A percentile compares a stretch with the other conserved stretches of the same genome.
Evolutionary conservation across 2,888 invertebrate species (phyloP).

Genomic region (Ceraclea dissimilis): DNA sequence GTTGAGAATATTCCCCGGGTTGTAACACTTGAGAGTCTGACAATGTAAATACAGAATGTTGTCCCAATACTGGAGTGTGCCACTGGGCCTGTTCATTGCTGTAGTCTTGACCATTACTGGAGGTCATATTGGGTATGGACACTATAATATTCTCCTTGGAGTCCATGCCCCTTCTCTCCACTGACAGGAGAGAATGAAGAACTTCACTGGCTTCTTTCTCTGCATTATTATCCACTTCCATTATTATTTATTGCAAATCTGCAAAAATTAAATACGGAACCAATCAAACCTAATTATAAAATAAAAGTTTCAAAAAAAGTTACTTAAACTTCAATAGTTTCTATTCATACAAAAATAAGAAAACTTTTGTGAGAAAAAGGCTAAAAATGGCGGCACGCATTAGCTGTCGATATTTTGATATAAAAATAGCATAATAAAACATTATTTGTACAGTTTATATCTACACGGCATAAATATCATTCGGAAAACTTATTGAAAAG

Average conservation of each 20-base stretch:
- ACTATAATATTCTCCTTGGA: constrained; percentile 49
- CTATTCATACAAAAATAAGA: no score
- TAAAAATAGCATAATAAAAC: no score
- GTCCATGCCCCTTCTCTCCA: constrained; percentile 57
- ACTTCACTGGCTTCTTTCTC: constrained; percentile 68
- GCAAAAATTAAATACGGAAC: no score
- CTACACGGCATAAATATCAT: no score
- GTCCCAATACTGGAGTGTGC: constrained; percentile 55
- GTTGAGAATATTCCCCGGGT: constrained; percentile 29
- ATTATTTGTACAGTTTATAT: no score
- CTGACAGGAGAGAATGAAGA: constrained; percentile 57
- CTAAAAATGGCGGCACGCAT: no score
- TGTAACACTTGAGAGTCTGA: constrained; percentile 39
- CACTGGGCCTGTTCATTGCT: constrained; percentile 51
- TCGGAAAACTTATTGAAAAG: no score
- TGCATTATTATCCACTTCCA: constrained; percentile 58
- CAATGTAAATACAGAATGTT: constrained; percentile 47
- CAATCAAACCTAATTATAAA: no score
- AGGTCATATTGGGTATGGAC: constrained; percentile 36
- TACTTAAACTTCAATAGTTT: no score
- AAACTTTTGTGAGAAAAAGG: no score
- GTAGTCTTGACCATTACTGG: constrained; percentile 44
- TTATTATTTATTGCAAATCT: constrained; percentile 49
- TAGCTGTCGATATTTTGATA: no score
- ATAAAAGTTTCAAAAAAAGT: no score